Evolutionary conservation across 1,140 invertebrate genomes (phyloP).

Genomic region (Ceratina australensis): DNA sequence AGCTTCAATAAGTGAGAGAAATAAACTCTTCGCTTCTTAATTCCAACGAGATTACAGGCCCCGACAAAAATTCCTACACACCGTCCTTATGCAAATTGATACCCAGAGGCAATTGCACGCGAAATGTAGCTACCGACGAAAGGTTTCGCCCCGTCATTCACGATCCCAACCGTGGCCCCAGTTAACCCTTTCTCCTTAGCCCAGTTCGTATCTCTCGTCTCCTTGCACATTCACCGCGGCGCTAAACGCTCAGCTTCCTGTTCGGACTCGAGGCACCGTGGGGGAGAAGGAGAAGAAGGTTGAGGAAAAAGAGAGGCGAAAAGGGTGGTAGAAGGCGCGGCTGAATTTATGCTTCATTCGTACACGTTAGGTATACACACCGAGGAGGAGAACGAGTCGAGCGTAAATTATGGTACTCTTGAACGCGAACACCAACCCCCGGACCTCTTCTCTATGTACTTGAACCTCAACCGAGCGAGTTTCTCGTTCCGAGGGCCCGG

Average conservation of each 20-base stretch:
- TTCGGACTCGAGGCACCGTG: conserved; percentile 5
- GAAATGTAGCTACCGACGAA: neutral
- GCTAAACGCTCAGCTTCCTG: conserved; percentile 69
- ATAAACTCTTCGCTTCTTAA: too few species aligned
- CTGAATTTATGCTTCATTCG: conserved; percentile 74
- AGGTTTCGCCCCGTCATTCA: conserved; percentile 2
- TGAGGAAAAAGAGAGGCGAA: neutral
- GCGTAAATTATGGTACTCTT: conserved; percentile 70
- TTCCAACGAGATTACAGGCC: neutral
- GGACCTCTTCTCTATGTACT: conserved; percentile 5
- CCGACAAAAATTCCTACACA: neutral
- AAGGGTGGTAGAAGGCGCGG: conserved; percentile 28
- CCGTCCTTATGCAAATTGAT: neutral
- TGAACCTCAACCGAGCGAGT: conserved; percentile 6
- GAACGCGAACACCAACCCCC: conserved; percentile 55
- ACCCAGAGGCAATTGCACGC: neutral
- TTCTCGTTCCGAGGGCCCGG: conserved; percentile 1
- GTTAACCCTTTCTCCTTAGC: neutral
- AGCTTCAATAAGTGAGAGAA: neutral
- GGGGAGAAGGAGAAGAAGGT: neutral
- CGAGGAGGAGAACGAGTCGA: conserved; percentile 64
- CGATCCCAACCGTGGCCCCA: neutral
- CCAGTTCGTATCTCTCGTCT: neutral
- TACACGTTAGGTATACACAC: conserved; percentile 67
- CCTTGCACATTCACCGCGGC: conserved; percentile 55